Evolutionary conservation across 2,113 vertebrate species (phyloP), one percentile per base, ranked within the genome.

Genomic region (Bubo bubo): DNA sequence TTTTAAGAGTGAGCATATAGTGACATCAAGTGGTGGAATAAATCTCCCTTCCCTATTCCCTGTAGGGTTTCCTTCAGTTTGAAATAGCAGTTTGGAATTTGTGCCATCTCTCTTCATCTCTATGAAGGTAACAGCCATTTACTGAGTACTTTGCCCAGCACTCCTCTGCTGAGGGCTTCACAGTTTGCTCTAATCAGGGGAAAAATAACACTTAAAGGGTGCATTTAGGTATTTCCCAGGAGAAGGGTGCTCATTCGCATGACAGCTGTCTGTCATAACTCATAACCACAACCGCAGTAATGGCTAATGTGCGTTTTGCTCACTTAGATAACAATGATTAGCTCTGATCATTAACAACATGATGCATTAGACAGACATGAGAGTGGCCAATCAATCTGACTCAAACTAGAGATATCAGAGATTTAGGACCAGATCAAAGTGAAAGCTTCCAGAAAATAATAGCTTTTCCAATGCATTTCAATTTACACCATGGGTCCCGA

Each of bases 21-120:
- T 89, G 93, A 95, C 74, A 94, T 60, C 71, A 55, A 95, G 94
- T 49, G 74, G 71, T 72, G 10, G 43, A 91, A 91, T 26, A 70
- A 16, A 53, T n/a, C 58, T 77, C 64, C 37, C 62, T 79, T 62
- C 41, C 26, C 49, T 68, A 3, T 27, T 81, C 27, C 79, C 63
- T 83, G 34, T 14, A 73, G 81, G 49, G 73, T 52, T 39, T 47
- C 26, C 32, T 47, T 56, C 3, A 0, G 21, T 73, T 59, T 88
- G 67, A 70, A 83, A 49, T 9, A 64, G 24, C 30, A 60, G 18
- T 20, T 49, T 26, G 18, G 43, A 30, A 5, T 24, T 30, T 59
- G 75, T 43, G 18, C 32, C n/a, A 37, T 58, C 45, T 34, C 53
- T 43, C 49, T 35, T 6, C 50, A 37, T 15, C 39, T 35, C 34